Base-by-base conservation (phyloP, 2,888 invertebrate species). In the Pollenia labialis region DNA sequence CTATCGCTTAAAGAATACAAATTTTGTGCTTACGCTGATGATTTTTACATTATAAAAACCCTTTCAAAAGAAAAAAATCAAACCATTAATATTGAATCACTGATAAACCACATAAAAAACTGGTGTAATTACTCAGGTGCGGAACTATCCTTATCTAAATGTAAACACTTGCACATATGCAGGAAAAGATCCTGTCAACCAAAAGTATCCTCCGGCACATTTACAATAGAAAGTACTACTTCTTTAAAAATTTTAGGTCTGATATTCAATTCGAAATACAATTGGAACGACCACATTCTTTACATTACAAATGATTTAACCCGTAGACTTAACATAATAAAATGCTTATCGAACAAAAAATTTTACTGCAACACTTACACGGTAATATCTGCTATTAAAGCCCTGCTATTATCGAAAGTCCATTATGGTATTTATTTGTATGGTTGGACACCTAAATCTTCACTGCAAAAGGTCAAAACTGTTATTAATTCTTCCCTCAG, bases 91-190 rank as follows among this genome's bases (percentile, higher is more conserved):
- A 68, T 88, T 6, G 48, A 79, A 14, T 46, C 60, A 3, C 48
- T 87, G 12, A 54, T 87, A 14, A 48, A 14, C 10, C 66, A 69
- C 2, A 88, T 88, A 16, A 14, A 16, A 8, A 32, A 72, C 14
- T 88, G 85, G 88, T 81, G 80, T n/a, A 72, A 71, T 44, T 81
- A 74, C 64, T 88, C 79, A 18, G 85, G 85, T 11, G 86, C 85
- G 11, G 40, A 52, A 42, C 54, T 87, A 16, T 82, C 85, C 7
- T 14, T 66, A 10, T 12, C 9, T 4, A 86, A 84, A 74, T 80
- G 82, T 50, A 87, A 82, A 71, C 68, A 81, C 54, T 3, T 88
- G 4, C 88, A 87, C 46, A 60, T 88, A 40, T 87, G 82, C 72
- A 66, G 85, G 50, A 87, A 88, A 56, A 72, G 77, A 4, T 71